Evolutionary conservation across 2,888 invertebrate genomes (phyloP), one percentile per base, ranked within the genome.

Genomic region (Tiliacea aurago): DNA sequence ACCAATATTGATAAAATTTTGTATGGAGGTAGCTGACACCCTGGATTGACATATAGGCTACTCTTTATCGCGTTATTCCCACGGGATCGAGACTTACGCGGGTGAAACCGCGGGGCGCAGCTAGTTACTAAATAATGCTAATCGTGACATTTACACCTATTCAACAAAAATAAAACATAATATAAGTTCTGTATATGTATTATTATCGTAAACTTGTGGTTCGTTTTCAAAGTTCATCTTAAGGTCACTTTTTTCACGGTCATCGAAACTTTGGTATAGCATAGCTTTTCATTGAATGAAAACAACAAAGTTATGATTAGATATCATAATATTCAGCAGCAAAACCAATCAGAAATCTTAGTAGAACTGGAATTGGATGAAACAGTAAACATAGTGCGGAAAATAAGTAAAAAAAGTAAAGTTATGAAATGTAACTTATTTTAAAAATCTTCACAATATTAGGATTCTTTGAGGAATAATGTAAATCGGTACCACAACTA

Each of bases 161-260:
- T 63, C n/a, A 73, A 65, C 53, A 53, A 65, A 53, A 79, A 73
- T 45, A 78, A 49, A 41, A 63, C 15, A 33, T 49, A n/a, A 37
- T 28, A 64, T n/a, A 73, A 66, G 28, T 61, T 66, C 23, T 61
- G 47, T 37, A 7, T 20, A 45, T 28, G n/a, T 61, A 66, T 45
- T 71, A 51, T 58, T 69, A 45, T 78, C 28, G 28, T 49, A 18
- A 78, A 72, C 58, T 79, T 45, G 37, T 47, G 28, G 33, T 53
- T 59, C 45, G 43, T 49, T 75, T 53, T 47, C 18, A 77, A 80
- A 77, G 80, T 43, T 73, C 53, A 55, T 23, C 43, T 20, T 15
- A 51, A 69, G 58, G 51, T 28, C 33, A 51, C 10, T 49, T 64
- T 51, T 65, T 79, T 43, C 18, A 10, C 9, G 10, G 37, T 28